Evolutionary conservation across 2,888 invertebrate species (phyloP).

Genomic region (Melieria picta): DNA sequence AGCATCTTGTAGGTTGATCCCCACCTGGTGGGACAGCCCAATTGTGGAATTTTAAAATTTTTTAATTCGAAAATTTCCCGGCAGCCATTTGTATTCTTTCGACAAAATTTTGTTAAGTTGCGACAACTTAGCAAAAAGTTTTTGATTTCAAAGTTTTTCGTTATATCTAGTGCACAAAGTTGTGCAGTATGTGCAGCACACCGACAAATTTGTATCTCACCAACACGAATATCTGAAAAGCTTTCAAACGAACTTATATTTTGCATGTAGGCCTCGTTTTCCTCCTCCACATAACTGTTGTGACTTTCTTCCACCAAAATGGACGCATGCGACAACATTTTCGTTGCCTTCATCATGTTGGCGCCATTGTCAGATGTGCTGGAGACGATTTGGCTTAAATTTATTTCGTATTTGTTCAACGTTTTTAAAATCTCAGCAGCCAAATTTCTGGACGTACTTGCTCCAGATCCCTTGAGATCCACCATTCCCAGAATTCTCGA

Average conservation of each 20-base stretch:
- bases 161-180: background rate
- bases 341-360: slow-evolving; percentile 9
- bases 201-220: slow-evolving; percentile 5
- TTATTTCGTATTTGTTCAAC: slow-evolving; percentile 1
- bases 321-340: background rate
- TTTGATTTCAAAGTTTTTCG: background rate
- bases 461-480: background rate
- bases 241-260: background rate
- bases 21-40: slow-evolving; percentile 20
- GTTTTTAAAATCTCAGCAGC: slow-evolving; percentile 8
- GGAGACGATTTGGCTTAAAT: background rate
- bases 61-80: slow-evolving; percentile 15
- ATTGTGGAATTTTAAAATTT: slow-evolving; percentile 12
- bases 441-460: background rate
- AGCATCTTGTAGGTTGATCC: slow-evolving; percentile 13
- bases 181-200: slow-evolving; percentile 13
- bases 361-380: slow-evolving; percentile 9
- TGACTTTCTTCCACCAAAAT: background rate
- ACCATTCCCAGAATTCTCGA: slow-evolving; percentile 3
- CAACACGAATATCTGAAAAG: background rate
- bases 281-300: background rate
- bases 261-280: background rate
- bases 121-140: background rate
- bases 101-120: slow-evolving; percentile 8
- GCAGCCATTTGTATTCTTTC: slow-evolving; percentile 19